Conservation (phyloP, 2,888 invertebrate genomes). For the Lysandra bellargus region DNA sequence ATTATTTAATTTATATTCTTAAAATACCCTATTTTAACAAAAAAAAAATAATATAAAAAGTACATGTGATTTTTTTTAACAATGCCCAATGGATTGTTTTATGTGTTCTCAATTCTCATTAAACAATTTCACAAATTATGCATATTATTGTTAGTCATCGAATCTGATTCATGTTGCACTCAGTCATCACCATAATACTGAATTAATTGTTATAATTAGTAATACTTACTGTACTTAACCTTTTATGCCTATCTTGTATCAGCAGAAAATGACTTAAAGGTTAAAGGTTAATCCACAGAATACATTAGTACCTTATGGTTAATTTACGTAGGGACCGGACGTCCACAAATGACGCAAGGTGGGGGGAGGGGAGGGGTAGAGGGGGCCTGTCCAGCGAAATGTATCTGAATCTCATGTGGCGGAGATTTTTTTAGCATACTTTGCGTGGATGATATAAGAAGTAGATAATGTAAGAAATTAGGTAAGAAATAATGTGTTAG, state of each 20-base stretch:
- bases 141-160: slow-evolving; percentile 5
- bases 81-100: neutral
- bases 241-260: neutral
- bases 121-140: slow-evolving; percentile 7
- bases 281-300: neutral
- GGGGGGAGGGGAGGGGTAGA: too few relatives aligned
- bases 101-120: neutral
- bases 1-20: too few relatives aligned
- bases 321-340: neutral
- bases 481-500: too few relatives aligned
- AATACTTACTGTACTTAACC: neutral
- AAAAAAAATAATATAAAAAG: too few relatives aligned
- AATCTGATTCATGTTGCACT: slow-evolving; percentile 11
- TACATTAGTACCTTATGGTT: neutral
- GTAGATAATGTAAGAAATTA: too few relatives aligned
- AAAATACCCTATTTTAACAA: too few relatives aligned
- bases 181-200: neutral
- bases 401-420: neutral
- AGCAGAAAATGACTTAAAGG: neutral
- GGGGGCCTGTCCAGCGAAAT: neutral
- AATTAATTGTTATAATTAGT: slow-evolving; percentile 4
- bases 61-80: too few relatives aligned
- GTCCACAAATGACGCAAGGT: neutral
- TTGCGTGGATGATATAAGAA: too few relatives aligned
- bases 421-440: too few relatives aligned